Evolutionary conservation across 2,113 vertebrate species (phyloP).

Genomic region (Eptesicus fuscus): DNA sequence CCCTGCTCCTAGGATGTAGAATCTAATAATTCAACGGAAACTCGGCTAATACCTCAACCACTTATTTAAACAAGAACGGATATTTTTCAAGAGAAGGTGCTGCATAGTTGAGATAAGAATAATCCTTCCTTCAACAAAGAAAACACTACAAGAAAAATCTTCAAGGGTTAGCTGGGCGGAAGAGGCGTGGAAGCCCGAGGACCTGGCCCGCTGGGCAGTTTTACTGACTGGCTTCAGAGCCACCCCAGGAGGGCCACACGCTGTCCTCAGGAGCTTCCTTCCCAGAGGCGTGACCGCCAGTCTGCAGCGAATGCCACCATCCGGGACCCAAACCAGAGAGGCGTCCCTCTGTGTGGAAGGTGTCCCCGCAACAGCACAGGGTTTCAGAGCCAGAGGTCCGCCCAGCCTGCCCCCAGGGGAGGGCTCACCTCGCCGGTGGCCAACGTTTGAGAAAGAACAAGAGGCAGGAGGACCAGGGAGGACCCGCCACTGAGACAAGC

Average conservation of each 20-base stretch:
- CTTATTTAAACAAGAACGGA: not conserved
- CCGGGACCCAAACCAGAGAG: not conserved
- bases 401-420: not conserved
- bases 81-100: not conserved
- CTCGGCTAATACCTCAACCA: not conserved
- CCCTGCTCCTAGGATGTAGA: not conserved
- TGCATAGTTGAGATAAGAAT: not conserved
- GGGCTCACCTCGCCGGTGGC: too few relatives aligned
- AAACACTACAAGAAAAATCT: not conserved
- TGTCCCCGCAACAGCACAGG: not conserved
- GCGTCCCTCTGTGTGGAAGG: fast-evolving
- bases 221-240: not conserved
- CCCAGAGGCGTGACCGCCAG: not conserved
- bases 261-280: not conserved
- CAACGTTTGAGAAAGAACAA: not conserved
- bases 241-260: fast-evolving
- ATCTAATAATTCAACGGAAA: not conserved
- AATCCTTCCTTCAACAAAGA: not conserved
- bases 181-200: fast-evolving
- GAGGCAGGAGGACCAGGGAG: not conserved
- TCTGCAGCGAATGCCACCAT: not conserved
- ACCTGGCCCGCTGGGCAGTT: fast-evolving
- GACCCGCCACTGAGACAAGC: fast-evolving
- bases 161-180: not conserved
- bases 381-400: not conserved